Evolutionary conservation across 2,888 invertebrate species (phyloP).

Genomic region (Yponomeuta plumbellus): DNA sequence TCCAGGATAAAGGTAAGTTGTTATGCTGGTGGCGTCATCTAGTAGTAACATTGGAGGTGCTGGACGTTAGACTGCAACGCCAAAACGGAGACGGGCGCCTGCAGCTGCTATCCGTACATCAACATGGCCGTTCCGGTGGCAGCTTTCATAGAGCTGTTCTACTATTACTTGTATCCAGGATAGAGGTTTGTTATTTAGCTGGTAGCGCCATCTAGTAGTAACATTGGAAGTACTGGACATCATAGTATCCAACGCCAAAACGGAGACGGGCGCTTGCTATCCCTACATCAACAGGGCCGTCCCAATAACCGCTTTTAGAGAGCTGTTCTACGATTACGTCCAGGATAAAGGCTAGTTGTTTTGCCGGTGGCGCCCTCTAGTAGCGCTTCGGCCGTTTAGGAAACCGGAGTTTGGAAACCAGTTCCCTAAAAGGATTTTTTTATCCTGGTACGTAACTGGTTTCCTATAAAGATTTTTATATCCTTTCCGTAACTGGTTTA

Average conservation of each 20-base stretch:
- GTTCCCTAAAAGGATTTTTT: too few relatives aligned
- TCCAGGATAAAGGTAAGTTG: conserved; percentile 58
- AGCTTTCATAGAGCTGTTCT: conserved; percentile 53
- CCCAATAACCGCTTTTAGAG: conserved; percentile 60
- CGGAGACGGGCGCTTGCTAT: conserved; percentile 65
- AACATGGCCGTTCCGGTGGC: conserved; percentile 78
- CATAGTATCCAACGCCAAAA: conserved; percentile 76
- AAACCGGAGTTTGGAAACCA: too few relatives aligned
- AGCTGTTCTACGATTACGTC: conserved; percentile 56
- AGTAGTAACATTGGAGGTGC: conserved; percentile 52
- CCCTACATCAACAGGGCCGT: conserved; percentile 79
- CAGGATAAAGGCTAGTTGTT: conserved; percentile 54
- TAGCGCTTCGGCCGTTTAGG: too few relatives aligned
- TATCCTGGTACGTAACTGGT: too few relatives aligned
- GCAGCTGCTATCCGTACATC: conserved; percentile 74
- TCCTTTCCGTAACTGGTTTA: too few relatives aligned
- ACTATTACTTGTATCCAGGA: conserved; percentile 60
- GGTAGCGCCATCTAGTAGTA: conserved; percentile 73
- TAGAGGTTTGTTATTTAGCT: conserved; percentile 59
- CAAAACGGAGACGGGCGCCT: conserved; percentile 62
- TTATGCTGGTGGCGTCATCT: background rate
- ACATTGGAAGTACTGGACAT: conserved; percentile 67
- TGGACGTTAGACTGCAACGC: conserved; percentile 79
- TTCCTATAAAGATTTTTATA: too few relatives aligned
- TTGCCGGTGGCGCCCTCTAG: too few relatives aligned